Evolutionary conservation across 2,113 vertebrate species (phyloP).

Genomic region (Pagrus major): DNA sequence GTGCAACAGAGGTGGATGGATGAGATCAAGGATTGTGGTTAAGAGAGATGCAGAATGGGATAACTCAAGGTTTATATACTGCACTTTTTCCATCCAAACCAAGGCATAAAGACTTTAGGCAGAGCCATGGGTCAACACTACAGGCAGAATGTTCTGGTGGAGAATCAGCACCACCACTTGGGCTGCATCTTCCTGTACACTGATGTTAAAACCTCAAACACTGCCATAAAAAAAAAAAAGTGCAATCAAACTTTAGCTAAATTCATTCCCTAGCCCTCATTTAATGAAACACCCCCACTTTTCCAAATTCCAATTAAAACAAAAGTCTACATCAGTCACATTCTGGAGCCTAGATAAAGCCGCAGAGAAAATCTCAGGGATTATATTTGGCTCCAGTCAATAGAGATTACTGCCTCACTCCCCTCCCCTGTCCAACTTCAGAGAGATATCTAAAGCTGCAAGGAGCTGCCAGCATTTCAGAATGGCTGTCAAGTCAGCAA

Average conservation of each 20-base stretch:
- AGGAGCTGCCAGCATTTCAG: slow-evolving; percentile 43
- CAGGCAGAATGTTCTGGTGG: neutral
- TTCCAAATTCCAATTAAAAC: slow-evolving; percentile 59
- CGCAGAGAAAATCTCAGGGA: slow-evolving; percentile 48
- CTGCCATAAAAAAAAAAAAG: slow-evolving; percentile 3
- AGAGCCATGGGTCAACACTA: neutral
- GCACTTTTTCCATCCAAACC: neutral
- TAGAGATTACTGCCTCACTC: slow-evolving; percentile 65
- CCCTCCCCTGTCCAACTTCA: slow-evolving; percentile 54
- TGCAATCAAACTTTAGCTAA: neutral
- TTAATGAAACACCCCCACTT: slow-evolving; percentile 26
- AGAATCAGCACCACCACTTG: neutral
- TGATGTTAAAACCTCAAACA: slow-evolving; percentile 5
- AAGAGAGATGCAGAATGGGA: neutral
- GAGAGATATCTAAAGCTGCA: slow-evolving; percentile 54
- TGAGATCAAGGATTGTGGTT: slow-evolving; percentile 13
- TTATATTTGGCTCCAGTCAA: slow-evolving; percentile 63
- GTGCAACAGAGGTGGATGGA: neutral
- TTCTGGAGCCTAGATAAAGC: slow-evolving; percentile 48
- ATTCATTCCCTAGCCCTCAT: slow-evolving; percentile 13
- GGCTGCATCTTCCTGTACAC: neutral
- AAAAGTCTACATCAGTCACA: slow-evolving; percentile 53
- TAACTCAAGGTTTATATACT: neutral
- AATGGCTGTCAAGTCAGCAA: slow-evolving; percentile 41
- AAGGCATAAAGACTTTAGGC: neutral